Conservation (phyloP, 2,888 invertebrate species). For the Tenthredo livida region DNA sequence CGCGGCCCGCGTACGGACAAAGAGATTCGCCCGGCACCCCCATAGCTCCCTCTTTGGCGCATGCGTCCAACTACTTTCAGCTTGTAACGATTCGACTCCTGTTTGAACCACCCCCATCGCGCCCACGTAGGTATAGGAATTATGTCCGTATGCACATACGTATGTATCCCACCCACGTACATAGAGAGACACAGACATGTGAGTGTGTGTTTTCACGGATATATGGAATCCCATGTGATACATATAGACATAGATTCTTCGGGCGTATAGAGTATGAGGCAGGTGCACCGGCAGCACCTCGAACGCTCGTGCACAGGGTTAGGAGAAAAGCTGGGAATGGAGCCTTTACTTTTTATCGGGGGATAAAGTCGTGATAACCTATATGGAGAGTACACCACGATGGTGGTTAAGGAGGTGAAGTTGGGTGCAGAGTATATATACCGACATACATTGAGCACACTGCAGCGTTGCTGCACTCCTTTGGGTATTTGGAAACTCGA, state of each 20-base stretch:
- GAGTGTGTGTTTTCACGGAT: constrained; percentile 32
- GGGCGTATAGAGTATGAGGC: constrained; percentile 19
- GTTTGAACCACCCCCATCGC: constrained; percentile 61
- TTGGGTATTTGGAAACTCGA: not conserved
- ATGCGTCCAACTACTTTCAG: constrained; percentile 34
- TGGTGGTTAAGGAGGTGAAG: constrained; percentile 19
- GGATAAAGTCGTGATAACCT: constrained; percentile 76
- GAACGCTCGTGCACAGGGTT: constrained; percentile 59
- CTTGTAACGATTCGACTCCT: constrained; percentile 74
- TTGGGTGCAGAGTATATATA: constrained; percentile 17
- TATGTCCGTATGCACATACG: constrained; percentile 38
- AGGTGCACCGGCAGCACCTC: constrained; percentile 49
- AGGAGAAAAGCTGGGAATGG: constrained; percentile 73
- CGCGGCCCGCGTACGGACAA: constrained; percentile 71
- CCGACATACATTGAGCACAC: not conserved
- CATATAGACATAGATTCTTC: constrained; percentile 53
- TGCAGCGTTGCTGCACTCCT: not conserved
- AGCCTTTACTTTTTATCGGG: constrained; percentile 76
- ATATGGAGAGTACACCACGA: constrained; percentile 68
- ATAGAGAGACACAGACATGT: not conserved
- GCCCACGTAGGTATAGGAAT: constrained; percentile 49
- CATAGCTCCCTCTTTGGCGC: constrained; percentile 65
- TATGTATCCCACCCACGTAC: constrained; percentile 13
- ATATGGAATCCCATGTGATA: constrained; percentile 56
- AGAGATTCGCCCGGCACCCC: constrained; percentile 70